Percentiles rank a stretch among this genome's conserved stretches.
Conservation (phyloP, 2,888 invertebrate genomes). For the Cryptus viduatorius region DNA sequence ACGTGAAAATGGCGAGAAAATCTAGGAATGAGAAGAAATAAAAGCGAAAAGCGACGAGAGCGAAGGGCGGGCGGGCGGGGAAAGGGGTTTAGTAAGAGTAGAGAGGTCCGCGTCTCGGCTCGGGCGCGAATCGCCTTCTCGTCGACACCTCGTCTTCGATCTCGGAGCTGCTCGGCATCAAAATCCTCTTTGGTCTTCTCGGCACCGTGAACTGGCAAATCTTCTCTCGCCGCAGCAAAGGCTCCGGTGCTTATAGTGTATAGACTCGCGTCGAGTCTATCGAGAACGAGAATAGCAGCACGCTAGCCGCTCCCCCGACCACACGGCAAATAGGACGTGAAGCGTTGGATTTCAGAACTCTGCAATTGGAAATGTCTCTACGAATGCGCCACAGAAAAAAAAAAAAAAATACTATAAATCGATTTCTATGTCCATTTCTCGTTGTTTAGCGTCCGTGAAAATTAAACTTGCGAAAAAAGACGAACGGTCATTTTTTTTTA, state of each 20-base stretch:
- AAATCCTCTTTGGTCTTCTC: slow-evolving; percentile 48
- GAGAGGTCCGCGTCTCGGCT: neutral
- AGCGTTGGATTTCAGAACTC: neutral
- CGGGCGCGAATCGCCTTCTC: slow-evolving; percentile 77
- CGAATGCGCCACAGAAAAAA: neutral
- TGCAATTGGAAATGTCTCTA: neutral
- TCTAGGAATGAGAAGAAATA: slow-evolving; percentile 52
- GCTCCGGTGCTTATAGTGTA: slow-evolving; percentile 51
- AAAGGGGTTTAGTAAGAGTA: neutral
- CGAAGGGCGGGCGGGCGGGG: neutral
- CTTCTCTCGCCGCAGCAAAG: slow-evolving; percentile 55
- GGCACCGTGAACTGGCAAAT: slow-evolving; percentile 45
- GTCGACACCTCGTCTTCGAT: slow-evolving; percentile 77
- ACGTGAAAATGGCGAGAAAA: slow-evolving; percentile 77
- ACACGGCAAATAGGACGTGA: neutral
- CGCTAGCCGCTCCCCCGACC: neutral
- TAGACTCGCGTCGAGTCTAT: slow-evolving; percentile 13
- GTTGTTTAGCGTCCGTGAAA: neutral
- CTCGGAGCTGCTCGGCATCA: slow-evolving; percentile 17
- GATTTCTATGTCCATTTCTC: neutral
- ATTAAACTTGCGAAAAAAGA: neutral
- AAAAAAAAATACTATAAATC: neutral
- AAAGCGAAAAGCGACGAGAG: slow-evolving; percentile 67
- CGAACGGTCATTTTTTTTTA: neutral
- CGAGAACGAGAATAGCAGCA: neutral